Conservation (phyloP, 2,888 invertebrate species). For the Danaus chrysippus region DNA sequence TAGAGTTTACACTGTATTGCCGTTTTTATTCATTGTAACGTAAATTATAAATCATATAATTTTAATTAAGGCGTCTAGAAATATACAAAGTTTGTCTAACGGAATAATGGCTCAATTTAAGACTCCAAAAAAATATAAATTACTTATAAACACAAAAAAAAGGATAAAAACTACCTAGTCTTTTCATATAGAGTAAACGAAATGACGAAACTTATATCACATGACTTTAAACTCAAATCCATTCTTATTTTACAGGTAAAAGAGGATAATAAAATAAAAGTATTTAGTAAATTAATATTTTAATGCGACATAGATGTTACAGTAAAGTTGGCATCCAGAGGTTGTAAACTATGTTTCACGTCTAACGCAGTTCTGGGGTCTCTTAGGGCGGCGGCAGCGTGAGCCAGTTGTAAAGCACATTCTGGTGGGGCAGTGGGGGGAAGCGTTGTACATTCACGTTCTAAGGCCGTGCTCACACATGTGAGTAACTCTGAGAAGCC, state of each 20-base stretch:
- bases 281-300: conserved; percentile 9
- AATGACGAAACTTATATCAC: too few species aligned
- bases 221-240: background rate
- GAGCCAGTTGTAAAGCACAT: conserved; percentile 92
- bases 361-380: conserved; percentile 81
- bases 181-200: too few species aligned
- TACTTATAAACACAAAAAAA: too few species aligned
- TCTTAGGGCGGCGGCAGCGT: conserved; percentile 90
- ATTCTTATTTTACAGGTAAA: background rate
- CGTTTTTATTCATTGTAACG: too few species aligned
- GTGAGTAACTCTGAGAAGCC: conserved; percentile 94
- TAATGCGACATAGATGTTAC: conserved; percentile 50
- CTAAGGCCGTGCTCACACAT: conserved; percentile 91
- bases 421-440: conserved; percentile 90
- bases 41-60: too few species aligned
- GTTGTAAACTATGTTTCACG: conserved; percentile 64
- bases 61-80: too few species aligned
- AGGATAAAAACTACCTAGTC: too few species aligned
- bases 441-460: conserved; percentile 91
- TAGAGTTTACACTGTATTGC: too few species aligned
- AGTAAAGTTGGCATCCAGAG: conserved; percentile 54
- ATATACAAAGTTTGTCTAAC: too few species aligned
- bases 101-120: too few species aligned
- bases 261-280: background rate
- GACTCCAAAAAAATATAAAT: too few species aligned